Conservation (phyloP, 2,888 invertebrate species). For the Carterocephalus palaemon region DNA sequence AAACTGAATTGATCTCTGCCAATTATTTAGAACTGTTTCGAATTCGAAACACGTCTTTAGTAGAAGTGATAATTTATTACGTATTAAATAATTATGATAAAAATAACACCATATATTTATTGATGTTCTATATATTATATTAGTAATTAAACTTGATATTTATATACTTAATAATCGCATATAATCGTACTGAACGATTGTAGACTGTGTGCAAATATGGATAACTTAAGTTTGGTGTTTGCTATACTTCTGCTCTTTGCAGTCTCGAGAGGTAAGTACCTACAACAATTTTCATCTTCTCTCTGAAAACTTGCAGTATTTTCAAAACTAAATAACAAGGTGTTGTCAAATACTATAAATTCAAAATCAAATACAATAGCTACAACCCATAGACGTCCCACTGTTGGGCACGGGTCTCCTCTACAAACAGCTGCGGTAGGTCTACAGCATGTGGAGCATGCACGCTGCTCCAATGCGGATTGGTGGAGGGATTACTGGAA, state of each 20-base stretch:
- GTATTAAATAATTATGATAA: constrained; percentile 1
- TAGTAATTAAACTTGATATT: constrained; percentile 9
- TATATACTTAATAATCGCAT: constrained; percentile 3
- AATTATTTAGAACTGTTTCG: constrained; percentile 4
- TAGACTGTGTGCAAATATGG: constrained; percentile 12
- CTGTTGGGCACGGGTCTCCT: too few relatives aligned
- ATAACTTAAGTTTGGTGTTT: constrained; percentile 5
- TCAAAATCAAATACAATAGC: too few relatives aligned
- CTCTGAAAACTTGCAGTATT: neutral
- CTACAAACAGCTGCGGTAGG: too few relatives aligned
- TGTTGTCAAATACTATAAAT: too few relatives aligned
- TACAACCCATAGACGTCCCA: too few relatives aligned
- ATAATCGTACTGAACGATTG: constrained; percentile 4
- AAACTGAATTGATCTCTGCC: constrained; percentile 20
- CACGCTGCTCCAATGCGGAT: too few relatives aligned
- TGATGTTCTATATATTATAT: constrained; percentile 9
- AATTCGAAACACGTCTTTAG: constrained; percentile 9
- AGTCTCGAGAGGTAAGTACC: constrained; percentile 7
- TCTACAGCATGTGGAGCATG: too few relatives aligned
- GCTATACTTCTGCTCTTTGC: constrained; percentile 1
- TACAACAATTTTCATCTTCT: neutral
- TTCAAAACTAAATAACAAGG: too few relatives aligned
- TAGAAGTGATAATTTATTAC: constrained; percentile 5
- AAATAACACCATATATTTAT: constrained; percentile 16
- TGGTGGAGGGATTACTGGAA: too few relatives aligned